Percentiles rank a stretch among this genome's conserved stretches.
Evolutionary conservation across 2,113 vertebrate species (phyloP).

Genomic region (Candoia aspera): DNA sequence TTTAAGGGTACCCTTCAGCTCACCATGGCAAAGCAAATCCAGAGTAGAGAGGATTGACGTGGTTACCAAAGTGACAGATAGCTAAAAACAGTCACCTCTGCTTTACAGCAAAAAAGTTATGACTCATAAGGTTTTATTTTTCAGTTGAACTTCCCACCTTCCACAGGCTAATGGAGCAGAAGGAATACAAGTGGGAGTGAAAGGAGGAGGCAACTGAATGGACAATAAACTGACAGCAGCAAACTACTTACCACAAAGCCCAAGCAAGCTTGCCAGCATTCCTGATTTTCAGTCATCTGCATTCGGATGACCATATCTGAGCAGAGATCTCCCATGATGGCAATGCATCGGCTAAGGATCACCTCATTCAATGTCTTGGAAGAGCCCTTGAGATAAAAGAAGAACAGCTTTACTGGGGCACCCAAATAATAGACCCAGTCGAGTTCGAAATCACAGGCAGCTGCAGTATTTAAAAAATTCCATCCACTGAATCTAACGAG

Average conservation of each 20-base stretch:
- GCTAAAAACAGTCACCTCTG: neutral
- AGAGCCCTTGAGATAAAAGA: constrained; percentile 60
- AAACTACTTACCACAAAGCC: constrained; percentile 74
- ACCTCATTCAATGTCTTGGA: constrained; percentile 50
- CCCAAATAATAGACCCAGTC: neutral
- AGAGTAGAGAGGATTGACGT: neutral
- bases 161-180: neutral
- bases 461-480: fast-evolving
- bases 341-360: constrained; percentile 68
- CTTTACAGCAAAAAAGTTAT: neutral
- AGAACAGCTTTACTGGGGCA: neutral
- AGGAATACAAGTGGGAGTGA: neutral
- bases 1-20: neutral
- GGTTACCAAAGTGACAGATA: too few relatives aligned
- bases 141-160: neutral
- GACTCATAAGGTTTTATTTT: neutral
- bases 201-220: neutral
- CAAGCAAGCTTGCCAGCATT: constrained; percentile 78
- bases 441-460: neutral
- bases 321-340: constrained; percentile 72
- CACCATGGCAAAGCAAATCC: neutral
- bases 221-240: neutral
- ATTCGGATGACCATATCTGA: constrained; percentile 62
- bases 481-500: neutral
- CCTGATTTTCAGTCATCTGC: constrained; percentile 68